Evolutionary conservation across 2,113 vertebrate species (phyloP).

Genomic region (Myrmophylax atrothorax): DNA sequence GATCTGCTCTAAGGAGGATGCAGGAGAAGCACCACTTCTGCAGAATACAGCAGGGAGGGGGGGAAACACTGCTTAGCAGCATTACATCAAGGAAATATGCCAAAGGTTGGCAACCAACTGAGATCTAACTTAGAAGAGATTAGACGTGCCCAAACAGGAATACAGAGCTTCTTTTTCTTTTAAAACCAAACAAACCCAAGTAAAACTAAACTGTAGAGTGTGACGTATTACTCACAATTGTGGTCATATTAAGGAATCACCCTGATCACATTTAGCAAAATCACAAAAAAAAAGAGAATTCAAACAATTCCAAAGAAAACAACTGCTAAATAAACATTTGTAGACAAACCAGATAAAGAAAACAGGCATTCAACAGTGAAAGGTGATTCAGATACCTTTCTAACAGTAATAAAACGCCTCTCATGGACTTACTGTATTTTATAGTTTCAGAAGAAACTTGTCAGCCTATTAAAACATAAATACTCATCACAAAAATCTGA

Average conservation of each 20-base stretch:
- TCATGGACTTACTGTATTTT: background rate
- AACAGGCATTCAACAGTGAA: background rate
- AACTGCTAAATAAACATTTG: background rate
- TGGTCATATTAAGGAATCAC: background rate
- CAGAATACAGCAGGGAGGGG: background rate
- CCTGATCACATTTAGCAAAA: background rate
- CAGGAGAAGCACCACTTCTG: background rate
- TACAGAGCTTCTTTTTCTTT: background rate
- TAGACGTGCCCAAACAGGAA: background rate
- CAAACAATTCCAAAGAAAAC: background rate
- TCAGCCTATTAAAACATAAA: background rate
- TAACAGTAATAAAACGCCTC: background rate
- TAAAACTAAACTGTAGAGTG: background rate
- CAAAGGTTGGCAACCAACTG: constrained; percentile 14
- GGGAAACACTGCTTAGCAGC: background rate
- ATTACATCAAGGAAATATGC: background rate
- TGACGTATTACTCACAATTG: background rate
- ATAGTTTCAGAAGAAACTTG: background rate
- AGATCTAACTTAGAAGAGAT: constrained; percentile 5
- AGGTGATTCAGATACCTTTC: background rate
- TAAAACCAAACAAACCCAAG: background rate
- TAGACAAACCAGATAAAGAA: background rate
- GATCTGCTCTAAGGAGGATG: background rate
- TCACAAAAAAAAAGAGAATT: accelerated
- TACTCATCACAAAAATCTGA: background rate